Evolutionary conservation across 1,140 invertebrate genomes (phyloP).

Genomic region (Tetragnatha versicolor): DNA sequence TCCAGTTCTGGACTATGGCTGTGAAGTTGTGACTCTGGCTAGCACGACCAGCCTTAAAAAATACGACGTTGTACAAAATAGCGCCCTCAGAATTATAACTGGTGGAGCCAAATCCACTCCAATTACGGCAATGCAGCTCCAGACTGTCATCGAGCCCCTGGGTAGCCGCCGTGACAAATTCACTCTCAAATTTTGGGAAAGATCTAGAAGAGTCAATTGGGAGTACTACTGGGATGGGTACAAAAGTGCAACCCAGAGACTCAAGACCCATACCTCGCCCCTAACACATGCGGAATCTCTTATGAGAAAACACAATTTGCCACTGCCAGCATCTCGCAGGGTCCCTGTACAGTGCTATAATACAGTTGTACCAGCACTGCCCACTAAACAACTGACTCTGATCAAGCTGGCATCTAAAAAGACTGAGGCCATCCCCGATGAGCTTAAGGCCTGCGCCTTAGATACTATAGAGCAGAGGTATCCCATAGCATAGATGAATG

Average conservation of each 20-base stretch:
- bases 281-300: not conserved
- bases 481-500: not conserved
- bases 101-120: not conserved
- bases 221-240: not conserved
- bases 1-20: not conserved
- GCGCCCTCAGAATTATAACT: not conserved
- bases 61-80: not conserved
- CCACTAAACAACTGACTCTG: not conserved
- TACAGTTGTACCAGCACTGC: not conserved
- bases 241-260: not conserved
- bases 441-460: not conserved
- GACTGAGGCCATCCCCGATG: too few species aligned
- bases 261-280: not conserved
- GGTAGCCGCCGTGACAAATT: not conserved
- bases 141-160: too few species aligned
- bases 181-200: slow-evolving; percentile 6
- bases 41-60: not conserved
- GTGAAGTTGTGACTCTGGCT: not conserved
- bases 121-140: too few species aligned
- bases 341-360: not conserved
- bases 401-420: too few species aligned
- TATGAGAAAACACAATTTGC: not conserved
- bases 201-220: not conserved
- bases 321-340: not conserved
- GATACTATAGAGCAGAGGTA: not conserved